Evolutionary conservation across 2,113 vertebrate species (phyloP).

Genomic region (Caranx ignobilis): DNA sequence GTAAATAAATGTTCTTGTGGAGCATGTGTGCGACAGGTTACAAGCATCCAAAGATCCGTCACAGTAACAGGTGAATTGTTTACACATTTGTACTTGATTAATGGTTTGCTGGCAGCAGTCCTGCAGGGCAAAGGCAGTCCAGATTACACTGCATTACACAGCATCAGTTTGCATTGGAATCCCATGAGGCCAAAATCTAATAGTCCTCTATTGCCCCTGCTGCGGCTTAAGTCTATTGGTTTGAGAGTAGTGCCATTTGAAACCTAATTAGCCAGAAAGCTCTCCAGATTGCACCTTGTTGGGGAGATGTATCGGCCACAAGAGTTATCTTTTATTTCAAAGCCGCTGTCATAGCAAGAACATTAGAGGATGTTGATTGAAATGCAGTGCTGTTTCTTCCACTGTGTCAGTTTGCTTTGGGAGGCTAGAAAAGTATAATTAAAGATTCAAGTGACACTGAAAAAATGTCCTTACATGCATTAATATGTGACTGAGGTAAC

Average conservation of each 20-base stretch:
- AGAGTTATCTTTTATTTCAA: slow-evolving; percentile 3
- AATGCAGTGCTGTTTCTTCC: background rate
- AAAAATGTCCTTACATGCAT: background rate
- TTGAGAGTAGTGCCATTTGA: slow-evolving; percentile 8
- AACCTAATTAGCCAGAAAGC: slow-evolving; percentile 20
- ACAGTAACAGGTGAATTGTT: slow-evolving; percentile 16
- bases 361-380: background rate
- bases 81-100: slow-evolving; percentile 4
- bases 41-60: background rate
- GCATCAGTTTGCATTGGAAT: slow-evolving; percentile 5
- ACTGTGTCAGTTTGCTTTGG: background rate
- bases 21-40: background rate
- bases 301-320: background rate
- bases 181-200: slow-evolving; percentile 15
- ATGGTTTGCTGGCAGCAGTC: background rate
- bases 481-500: background rate
- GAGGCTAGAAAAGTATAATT: background rate
- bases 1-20: slow-evolving; percentile 3
- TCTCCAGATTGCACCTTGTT: background rate
- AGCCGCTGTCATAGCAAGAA: background rate
- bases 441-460: background rate
- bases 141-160: slow-evolving; percentile 11
- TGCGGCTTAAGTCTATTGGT: background rate
- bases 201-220: slow-evolving; percentile 14
- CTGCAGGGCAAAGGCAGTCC: slow-evolving; percentile 13